Evolutionary conservation across 2,113 vertebrate species (phyloP), one percentile per base, ranked within the genome.

Genomic region (Cacatua alba): DNA sequence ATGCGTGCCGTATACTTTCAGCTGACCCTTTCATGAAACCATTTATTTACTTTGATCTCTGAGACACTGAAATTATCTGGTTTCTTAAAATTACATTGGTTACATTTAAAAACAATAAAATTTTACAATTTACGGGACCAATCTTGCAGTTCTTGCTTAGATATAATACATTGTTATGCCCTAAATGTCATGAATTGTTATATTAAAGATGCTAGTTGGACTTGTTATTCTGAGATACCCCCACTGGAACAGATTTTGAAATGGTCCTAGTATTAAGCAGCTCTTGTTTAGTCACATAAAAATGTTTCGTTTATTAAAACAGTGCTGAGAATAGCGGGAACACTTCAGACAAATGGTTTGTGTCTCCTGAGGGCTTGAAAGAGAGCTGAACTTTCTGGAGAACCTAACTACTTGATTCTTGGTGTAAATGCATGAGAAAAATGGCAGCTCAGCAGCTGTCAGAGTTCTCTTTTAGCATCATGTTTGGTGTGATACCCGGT

Each of bases 351-450:
- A 88, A 90, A 86, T 77, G 44, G 29, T 77, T 83, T 31, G 7
- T 19, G 43, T 92, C 59, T 68, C 83, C 55, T 37, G 35, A 51
- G n/a, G 52, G 24, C 72, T 81, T 82, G 55, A 95, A 69, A 82
- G 37, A 59, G 75, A 78, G 67, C 37, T 86, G 69, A 86, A 81
- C 72, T 93, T 95, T 84, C 62, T 78, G 69, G 60, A 84, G 86
- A 84, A 86, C 35, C 16, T 10, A 86, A 59, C 67, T 85, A 71
- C 84, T 94, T 94, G 79, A 52, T 90, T 88, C 86, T 89, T 90
- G 48, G 78, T 91, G 52, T 85, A 93, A 95, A 93, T 87, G 77
- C 63, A 94, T 85, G 69, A 88, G 96, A 90, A 97, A 97, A 92
- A 74, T 51, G 31, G 71, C 62, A 82, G 89, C 33, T 84, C 43